Evolutionary conservation across 1,140 invertebrate species (phyloP), one percentile per base, ranked within the genome.

Genomic region (Formica selysi): DNA sequence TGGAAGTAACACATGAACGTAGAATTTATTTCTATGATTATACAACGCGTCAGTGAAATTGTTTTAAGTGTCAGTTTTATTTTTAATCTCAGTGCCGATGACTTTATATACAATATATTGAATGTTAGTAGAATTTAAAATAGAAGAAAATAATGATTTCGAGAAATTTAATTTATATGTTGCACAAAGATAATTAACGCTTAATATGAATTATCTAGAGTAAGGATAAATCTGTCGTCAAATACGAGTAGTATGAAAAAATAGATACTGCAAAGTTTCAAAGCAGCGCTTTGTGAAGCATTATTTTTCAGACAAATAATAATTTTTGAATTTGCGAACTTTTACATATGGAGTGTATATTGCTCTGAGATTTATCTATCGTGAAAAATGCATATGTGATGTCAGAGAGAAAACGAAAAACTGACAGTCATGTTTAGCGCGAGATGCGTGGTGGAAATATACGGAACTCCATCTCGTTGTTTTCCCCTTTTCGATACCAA

Each of bases 401-500:
- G 44, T 74, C 79, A 61, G 54, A 83, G 54, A 83, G 54, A 74
- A 38, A 83, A 59, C 73, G 54, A 83, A 74, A 83, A 83, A 83
- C 54, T 48, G 68, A 83, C 79, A 73, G 68, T 19, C 54, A 41
- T 38, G 38, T 83, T 83, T 83, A 83, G 68, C 68, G 54, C 36
- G 79, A 32, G 62, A 68, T 68, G 44, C 62, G 62, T 44, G 65
- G 32, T 19, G 51, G 67, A 71, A 80, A 70, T 54, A 38, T 38
- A 68, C 32, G 38, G 68, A 48, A 26, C 13, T 74, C 59, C 44
- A 81, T 81, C 36, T 73, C 51, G 51, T 71, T 73, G 36, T 81
- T 81, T 73, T 61, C 67, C 51, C 41, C 51, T 61, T 83, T 74
- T 61, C 79, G 79, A 83, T 83, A 54, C 54, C 79, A 83, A 83